These are phyloP conservation scores for Abrostola triplasia DNA, from an alignment of 2,888 invertebrate genomes.

Conservation along the genomic window DNA sequence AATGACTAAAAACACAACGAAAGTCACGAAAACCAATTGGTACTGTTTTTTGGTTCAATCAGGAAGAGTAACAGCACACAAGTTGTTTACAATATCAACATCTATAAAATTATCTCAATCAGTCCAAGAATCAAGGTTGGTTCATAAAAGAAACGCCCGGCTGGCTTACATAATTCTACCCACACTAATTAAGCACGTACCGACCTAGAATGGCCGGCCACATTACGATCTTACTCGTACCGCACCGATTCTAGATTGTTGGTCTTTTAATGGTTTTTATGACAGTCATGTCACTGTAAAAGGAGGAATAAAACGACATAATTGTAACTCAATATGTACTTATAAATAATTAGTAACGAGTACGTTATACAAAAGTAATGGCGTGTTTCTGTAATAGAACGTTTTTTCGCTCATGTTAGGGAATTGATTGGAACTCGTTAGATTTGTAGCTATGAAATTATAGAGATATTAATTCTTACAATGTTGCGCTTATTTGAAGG, in stretches of 20 bases:
- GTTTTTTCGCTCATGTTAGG: constrained; percentile 33
- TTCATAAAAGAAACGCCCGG: constrained; percentile 73
- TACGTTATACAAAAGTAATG: constrained; percentile 52
- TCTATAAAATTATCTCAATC: constrained; percentile 78
- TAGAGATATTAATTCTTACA: constrained; percentile 21
- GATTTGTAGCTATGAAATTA: constrained; percentile 26
- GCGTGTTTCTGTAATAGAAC: constrained; percentile 34
- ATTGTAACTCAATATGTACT: constrained; percentile 65
- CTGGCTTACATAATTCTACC: constrained; percentile 76
- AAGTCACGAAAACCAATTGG: constrained; percentile 16
- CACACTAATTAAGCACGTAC: constrained; percentile 80
- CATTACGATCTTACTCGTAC: constrained; percentile 71
- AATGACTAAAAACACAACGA: constrained; percentile 2
- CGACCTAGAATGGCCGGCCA: constrained; percentile 73
- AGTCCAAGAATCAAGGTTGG: constrained; percentile 80
- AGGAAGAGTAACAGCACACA: constrained; percentile 58
- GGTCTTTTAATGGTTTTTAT: constrained; percentile 68
- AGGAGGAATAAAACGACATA: constrained; percentile 70
- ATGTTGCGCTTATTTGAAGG: constrained; percentile 19
- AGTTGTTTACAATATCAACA: constrained; percentile 68
- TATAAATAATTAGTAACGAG: constrained; percentile 64
- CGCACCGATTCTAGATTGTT: constrained; percentile 64
- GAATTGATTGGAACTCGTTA: constrained; percentile 24
- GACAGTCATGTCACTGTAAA: constrained; percentile 73
- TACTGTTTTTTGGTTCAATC: constrained; percentile 26